A percentile compares a stretch with the other conserved stretches of the same genome.
These are phyloP conservation scores for Acromyrmex echinatior DNA, from an alignment of 1,140 invertebrate species.

Conservation along the genomic window DNA sequence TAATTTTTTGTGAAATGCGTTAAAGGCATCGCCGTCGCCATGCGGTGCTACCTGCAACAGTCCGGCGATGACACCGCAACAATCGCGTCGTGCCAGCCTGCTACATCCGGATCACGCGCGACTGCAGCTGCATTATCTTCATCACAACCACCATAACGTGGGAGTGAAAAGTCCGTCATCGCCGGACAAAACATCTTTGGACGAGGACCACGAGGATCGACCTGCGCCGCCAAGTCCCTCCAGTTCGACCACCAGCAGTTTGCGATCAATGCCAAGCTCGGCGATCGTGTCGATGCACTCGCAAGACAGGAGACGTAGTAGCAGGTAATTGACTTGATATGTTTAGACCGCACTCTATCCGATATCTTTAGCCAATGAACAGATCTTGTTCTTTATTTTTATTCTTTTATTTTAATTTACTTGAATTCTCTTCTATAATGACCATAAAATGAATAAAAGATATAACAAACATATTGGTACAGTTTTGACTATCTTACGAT, in stretches of 20 bases:
- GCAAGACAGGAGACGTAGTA: constrained; percentile 83
- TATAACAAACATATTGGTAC: neutral
- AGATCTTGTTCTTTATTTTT: neutral
- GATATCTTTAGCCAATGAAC: neutral
- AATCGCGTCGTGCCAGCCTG: constrained; percentile 88
- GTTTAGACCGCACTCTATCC: neutral
- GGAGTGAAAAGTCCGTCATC: constrained; percentile 79
- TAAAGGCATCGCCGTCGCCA: constrained; percentile 89
- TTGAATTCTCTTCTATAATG: neutral
- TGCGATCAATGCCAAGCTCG: constrained; percentile 85
- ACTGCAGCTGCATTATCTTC: constrained; percentile 87
- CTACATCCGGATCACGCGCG: constrained; percentile 91
- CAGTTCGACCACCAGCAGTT: constrained; percentile 86
- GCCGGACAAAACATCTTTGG: constrained; percentile 80
- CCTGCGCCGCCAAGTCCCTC: constrained; percentile 84
- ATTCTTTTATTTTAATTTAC: neutral
- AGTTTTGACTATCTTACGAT: too few species aligned
- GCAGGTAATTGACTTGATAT: constrained; percentile 78
- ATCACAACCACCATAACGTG: constrained; percentile 84
- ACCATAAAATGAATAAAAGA: neutral
- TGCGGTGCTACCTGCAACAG: constrained; percentile 81
- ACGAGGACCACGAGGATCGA: constrained; percentile 82
- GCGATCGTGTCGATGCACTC: constrained; percentile 82
- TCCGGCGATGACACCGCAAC: constrained; percentile 83
- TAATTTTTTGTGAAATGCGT: constrained; percentile 15